phyloP scores from a whole-genome alignment of 64 coral and sea anemone genomes.

The Dendronephthya gigantea region DNA sequence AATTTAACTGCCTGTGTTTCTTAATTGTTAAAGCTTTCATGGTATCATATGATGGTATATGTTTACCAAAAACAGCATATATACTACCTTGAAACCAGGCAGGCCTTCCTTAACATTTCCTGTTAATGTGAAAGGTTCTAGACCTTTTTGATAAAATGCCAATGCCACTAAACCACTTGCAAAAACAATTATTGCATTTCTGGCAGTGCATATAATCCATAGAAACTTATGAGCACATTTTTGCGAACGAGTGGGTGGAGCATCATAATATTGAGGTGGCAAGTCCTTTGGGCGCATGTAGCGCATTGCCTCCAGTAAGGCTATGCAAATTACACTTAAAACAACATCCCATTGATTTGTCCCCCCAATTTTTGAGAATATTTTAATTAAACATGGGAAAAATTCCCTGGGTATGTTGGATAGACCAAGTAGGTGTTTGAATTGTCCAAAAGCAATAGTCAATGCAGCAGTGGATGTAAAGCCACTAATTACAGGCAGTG shows the following conservation, averaged over 20 bases:
- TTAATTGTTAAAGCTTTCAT: too few relatives aligned
- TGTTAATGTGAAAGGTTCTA: constrained; percentile 55
- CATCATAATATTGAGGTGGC: constrained; percentile 34
- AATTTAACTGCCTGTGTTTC: too few relatives aligned
- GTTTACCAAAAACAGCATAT: constrained; percentile 8
- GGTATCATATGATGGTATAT: too few relatives aligned
- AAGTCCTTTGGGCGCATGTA: constrained; percentile 48
- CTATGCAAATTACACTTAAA: constrained; percentile 62
- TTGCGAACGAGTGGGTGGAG: constrained; percentile 29
- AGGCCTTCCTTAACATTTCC: constrained; percentile 59
- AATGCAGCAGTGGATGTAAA: constrained; percentile 86
- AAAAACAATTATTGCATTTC: constrained; percentile 70
- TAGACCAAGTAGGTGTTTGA: constrained; percentile 78
- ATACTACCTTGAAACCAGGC: constrained; percentile 59
- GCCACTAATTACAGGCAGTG: constrained; percentile 65
- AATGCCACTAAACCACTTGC: constrained; percentile 41
- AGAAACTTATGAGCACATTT: constrained; percentile 49
- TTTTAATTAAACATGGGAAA: constrained; percentile 48
- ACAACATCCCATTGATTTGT: constrained; percentile 74
- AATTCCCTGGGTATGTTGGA: constrained; percentile 63
- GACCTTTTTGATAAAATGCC: constrained; percentile 44
- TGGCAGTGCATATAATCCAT: constrained; percentile 58
- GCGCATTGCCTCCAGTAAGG: constrained; percentile 40
- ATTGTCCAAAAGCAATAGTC: constrained; percentile 71
- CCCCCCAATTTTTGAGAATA: constrained; percentile 63